Percentiles rank a stretch among this genome's conserved stretches.
Conservation (phyloP, 2,113 vertebrate genomes). For the Sander vitreus region DNA sequence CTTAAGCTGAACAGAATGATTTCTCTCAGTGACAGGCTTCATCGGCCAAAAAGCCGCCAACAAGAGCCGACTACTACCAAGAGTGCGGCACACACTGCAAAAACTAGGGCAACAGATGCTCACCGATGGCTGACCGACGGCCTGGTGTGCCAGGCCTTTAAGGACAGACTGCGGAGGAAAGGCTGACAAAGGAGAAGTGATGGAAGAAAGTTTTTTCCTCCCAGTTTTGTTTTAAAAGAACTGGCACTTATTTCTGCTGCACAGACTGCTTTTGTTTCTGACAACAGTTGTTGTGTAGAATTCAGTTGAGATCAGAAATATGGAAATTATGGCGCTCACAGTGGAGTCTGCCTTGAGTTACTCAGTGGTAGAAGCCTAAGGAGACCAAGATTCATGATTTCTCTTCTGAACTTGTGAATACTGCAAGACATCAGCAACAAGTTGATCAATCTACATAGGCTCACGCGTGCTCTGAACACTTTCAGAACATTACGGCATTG, state of each 20-base stretch:
- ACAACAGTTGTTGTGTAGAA: not conserved
- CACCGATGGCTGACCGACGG: too few species aligned
- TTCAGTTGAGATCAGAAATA: constrained; percentile 11
- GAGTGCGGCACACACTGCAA: too few species aligned
- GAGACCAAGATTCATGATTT: not conserved
- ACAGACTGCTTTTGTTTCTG: constrained; percentile 1
- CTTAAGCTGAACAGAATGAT: too few species aligned
- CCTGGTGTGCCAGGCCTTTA: too few species aligned
- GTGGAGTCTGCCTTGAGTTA: not conserved
- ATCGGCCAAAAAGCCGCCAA: too few species aligned
- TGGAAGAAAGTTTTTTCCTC: not conserved
- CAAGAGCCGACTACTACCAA: too few species aligned
- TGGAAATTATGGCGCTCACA: not conserved
- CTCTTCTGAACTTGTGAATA: constrained; percentile 16
- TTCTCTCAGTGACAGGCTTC: too few species aligned
- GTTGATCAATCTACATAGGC: not conserved
- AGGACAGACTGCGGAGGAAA: constrained; percentile 10
- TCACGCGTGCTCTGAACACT: not conserved
- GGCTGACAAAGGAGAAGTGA: not conserved
- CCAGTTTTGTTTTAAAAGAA: not conserved
- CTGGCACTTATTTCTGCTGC: not conserved
- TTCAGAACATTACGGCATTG: not conserved
- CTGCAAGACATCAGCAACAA: constrained; percentile 4
- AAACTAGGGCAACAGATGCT: too few species aligned
- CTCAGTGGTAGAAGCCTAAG: not conserved